Percentiles rank a stretch among this genome's conserved stretches.
phyloP scores from a whole-genome alignment of 2,888 invertebrate species.

The Trichacis sp. region DNA sequence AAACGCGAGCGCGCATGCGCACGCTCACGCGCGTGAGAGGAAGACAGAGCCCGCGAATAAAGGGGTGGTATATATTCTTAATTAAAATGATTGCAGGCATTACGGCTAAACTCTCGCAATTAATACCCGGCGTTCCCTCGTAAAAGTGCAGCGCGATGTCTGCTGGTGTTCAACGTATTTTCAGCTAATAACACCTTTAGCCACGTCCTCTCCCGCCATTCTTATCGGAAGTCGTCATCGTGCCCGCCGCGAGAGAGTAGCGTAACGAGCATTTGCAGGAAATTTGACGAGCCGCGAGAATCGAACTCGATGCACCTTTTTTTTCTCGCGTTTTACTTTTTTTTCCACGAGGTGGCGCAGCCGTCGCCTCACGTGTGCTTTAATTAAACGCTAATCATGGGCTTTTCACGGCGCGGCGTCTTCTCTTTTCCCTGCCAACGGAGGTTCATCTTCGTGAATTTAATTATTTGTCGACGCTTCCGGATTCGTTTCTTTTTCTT shows the following conservation, averaged over 20 bases:
- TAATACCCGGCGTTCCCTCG: constrained; percentile 54
- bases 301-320: constrained; percentile 18
- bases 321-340: no score
- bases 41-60: constrained; percentile 43
- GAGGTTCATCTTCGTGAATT: neutral
- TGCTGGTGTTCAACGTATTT: constrained; percentile 56
- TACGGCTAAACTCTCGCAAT: constrained; percentile 63
- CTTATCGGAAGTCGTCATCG: constrained; percentile 59
- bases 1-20: constrained; percentile 19
- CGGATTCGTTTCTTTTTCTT: neutral
- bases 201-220: constrained; percentile 48
- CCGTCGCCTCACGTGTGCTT: constrained; percentile 1
- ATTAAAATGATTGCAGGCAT: constrained; percentile 65
- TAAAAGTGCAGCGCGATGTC: constrained; percentile 56
- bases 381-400: constrained; percentile 1
- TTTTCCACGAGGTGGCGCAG: no score
- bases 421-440: neutral
- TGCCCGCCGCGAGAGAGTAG: constrained; percentile 37
- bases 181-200: constrained; percentile 61
- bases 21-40: constrained; percentile 26
- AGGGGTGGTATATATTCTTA: constrained; percentile 52
- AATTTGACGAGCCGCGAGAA: constrained; percentile 50
- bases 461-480: neutral
- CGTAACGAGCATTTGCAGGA: constrained; percentile 50
- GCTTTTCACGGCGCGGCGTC: neutral